Evolutionary conservation across 2,113 vertebrate genomes (phyloP).

Genomic region (Scortum barcoo): DNA sequence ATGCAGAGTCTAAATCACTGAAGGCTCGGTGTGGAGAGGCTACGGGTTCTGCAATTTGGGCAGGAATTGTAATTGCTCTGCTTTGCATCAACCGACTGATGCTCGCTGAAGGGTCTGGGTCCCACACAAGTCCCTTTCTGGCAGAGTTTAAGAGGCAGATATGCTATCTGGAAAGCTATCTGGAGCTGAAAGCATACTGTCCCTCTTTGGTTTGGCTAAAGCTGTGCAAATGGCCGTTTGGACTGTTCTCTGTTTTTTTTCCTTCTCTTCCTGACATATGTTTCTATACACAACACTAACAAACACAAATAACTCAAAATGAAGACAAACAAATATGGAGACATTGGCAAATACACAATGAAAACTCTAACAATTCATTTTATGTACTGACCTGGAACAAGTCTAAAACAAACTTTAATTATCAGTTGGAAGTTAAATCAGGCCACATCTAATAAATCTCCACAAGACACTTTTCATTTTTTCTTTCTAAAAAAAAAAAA

Average conservation of each 20-base stretch:
- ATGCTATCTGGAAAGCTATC: conserved; percentile 72
- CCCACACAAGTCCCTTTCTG: conserved; percentile 34
- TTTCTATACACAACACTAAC: conserved; percentile 40
- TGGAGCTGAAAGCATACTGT: conserved; percentile 60
- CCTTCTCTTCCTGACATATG: conserved; percentile 47
- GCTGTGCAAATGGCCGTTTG: conserved; percentile 45
- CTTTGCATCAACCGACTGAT: conserved; percentile 67
- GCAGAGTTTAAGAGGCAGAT: conserved; percentile 61
- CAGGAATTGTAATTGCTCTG: conserved; percentile 59
- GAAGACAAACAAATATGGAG: not conserved
- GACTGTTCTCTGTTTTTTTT: conserved; percentile 39
- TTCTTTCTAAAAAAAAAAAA: not conserved
- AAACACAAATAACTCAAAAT: conserved; percentile 27
- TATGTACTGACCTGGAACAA: conserved; percentile 13
- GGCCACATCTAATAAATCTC: conserved; percentile 5
- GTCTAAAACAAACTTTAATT: conserved; percentile 1
- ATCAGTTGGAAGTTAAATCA: conserved; percentile 21
- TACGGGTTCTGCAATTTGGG: conserved; percentile 49
- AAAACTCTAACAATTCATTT: not conserved
- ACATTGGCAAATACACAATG: not conserved
- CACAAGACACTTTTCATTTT: conserved; percentile 11
- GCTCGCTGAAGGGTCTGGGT: conserved; percentile 54
- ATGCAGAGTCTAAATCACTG: conserved; percentile 38
- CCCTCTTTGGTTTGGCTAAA: conserved; percentile 37
- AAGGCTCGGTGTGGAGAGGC: conserved; percentile 31